Base-by-base conservation (phyloP, 2,888 invertebrate species). In the Harpalus rufipes region DNA sequence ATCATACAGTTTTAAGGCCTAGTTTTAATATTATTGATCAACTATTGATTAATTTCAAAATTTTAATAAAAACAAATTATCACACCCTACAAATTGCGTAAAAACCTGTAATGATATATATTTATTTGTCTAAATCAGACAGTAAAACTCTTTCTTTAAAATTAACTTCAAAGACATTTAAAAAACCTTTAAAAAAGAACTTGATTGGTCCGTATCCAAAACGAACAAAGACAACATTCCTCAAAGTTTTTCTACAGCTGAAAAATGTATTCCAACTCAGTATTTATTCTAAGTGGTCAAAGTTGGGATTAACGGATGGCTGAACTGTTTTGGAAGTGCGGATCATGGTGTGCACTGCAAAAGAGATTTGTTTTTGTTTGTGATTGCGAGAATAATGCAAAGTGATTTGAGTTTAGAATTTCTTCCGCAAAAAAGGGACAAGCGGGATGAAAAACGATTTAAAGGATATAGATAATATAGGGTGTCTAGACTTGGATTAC, bases 361-460 rank as follows among this genome's bases (percentile, higher is more conserved):
- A 32, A 63, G 21, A 68, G 68, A 74, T 74, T 74, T 44, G 72
- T 44, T 74, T 63, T 74, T 74, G 72, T 74, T 74, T 51, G 72
- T 44, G 72, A 74, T 44, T 44, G 72, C 41, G 41, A 21, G 44
- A 74, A 74, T 74, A 74, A 74, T 74, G 72, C 18, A 74, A 74
- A 44, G 44, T 44, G 72, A 41, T 74, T 44, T 74, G 44, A 74
- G 72, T 44, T 68, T 41, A 44, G 72, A 14, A 74, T 74, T 74
- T 44, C 44, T 74, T 74, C 44, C 44, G 72, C 72, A 44, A 74
- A 44, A 74, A 74, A 74, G 44, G 21, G 25, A 74, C 51, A 74
- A 12, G 41, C 41, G 18, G 51, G 41, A 18, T 74, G 72, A 44
- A 44, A 44, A 44, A 74, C 72, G 41, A 44, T 74, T 74, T n/a